Evolutionary conservation across 2,797 vertebrate species (phyloP), one percentile per base, ranked within the genome.

Genomic region (Esox lucius): DNA sequence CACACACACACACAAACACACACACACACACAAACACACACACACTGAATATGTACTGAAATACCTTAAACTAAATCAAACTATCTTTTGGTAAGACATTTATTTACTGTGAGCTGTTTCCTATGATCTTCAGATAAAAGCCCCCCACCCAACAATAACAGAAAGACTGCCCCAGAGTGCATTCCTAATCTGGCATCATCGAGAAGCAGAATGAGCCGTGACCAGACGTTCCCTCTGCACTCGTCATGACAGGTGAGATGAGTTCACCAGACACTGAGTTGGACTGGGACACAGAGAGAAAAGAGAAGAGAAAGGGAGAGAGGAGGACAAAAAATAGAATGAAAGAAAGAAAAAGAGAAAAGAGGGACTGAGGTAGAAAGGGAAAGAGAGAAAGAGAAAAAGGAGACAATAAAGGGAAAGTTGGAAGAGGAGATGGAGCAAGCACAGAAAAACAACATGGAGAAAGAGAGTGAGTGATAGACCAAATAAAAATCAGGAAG

Each of bases 401-500:
- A 42, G 39, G 5, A 46, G 9, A 46, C 35, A 39, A 39, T 46
- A 46, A 2, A 46, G 42, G 42, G 42, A 42, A 42, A 42, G 42
- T 4, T 42, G 42, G 42, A 42, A 42, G 6, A 42, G 42, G 9
- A 42, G 5, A 42, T 7, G 8, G 42, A 42, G 42, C 9, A 42
- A 42, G 42, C 8, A 42, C 9, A 11, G 42, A 56, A 11, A 1
- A 56, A 56, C 5, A 56, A 22, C 53, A 56, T 56, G 19, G n/a
- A 67, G 35, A 51, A 28, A 26, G 22, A 51, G 24, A 48, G 62
- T 4, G 62, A 28, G 28, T 65, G 4, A 49, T 28, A 13, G 49
- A 77, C 68, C 82, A 74, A 78, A 77, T 78, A 74, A 64, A 71
- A 71, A n/a, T 42, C 42, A 4, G 72, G 6, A 56, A 56, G n/a